Percentiles rank a stretch among this genome's conserved stretches.
Conservation (phyloP, 2,888 invertebrate genomes). For the Fragum fragum region DNA sequence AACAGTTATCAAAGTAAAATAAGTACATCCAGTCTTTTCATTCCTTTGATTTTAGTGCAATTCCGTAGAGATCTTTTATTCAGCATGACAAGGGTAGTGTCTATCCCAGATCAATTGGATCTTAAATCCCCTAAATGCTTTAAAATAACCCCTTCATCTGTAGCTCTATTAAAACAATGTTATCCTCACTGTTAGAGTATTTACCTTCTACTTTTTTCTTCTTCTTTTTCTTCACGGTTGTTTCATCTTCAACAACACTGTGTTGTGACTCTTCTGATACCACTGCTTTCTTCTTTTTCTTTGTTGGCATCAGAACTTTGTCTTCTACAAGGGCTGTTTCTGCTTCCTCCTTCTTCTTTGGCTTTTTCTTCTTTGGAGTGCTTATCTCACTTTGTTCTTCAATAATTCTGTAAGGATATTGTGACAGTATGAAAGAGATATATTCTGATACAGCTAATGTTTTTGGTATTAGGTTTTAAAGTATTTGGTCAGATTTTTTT, state of each 20-base stretch:
- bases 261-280: constrained; percentile 2
- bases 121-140: too few relatives aligned
- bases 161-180: too few relatives aligned
- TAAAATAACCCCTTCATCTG: too few relatives aligned
- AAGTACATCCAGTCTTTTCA: too few relatives aligned
- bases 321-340: constrained; percentile 36
- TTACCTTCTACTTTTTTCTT: constrained; percentile 51
- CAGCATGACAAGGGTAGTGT: too few relatives aligned
- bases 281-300: constrained; percentile 43
- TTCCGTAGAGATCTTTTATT: too few relatives aligned
- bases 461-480: too few relatives aligned
- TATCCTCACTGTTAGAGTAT: neutral
- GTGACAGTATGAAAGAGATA: neutral
- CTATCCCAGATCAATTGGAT: too few relatives aligned
- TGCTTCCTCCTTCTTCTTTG: constrained; percentile 56
- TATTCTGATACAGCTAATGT: too few relatives aligned
- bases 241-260: constrained; percentile 21
- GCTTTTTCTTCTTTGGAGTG: constrained; percentile 58
- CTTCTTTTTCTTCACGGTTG: constrained; percentile 34
- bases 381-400: constrained; percentile 38
- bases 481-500: too few relatives aligned
- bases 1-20: too few relatives aligned
- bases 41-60: too few relatives aligned
- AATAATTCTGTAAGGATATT: constrained; percentile 36
- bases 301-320: constrained; percentile 40